A percentile compares a stretch with the other conserved stretches of the same genome.
phyloP scores from a whole-genome alignment of 2,888 invertebrate genomes.

The Lottia gigantea region DNA sequence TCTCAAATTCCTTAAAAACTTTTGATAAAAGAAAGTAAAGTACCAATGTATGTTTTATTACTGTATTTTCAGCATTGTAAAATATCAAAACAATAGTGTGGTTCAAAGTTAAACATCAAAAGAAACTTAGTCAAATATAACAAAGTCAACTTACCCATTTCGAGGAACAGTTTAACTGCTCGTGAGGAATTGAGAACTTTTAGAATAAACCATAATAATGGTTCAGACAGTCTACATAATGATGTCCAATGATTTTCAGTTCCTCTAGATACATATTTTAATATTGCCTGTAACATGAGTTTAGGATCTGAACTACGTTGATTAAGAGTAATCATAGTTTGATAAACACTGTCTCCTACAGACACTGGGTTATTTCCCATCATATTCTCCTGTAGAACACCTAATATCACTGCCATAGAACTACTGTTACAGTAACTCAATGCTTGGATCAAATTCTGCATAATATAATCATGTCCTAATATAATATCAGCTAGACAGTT shows the following conservation, averaged over 20 bases:
- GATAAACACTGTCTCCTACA: conserved; percentile 88
- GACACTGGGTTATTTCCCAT: conserved; percentile 74
- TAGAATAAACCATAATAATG: conserved; percentile 85
- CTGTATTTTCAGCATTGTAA: too few species aligned
- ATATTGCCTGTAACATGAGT: conserved; percentile 81
- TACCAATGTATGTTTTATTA: neutral
- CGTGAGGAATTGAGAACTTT: conserved; percentile 83
- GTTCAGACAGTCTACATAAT: conserved; percentile 80
- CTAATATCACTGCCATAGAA: conserved; percentile 77
- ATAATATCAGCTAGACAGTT: conserved; percentile 60
- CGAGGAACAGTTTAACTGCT: conserved; percentile 80
- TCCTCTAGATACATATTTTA: conserved; percentile 75
- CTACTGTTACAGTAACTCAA: conserved; percentile 81
- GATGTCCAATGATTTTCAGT: conserved; percentile 37
- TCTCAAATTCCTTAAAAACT: too few species aligned
- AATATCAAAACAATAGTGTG: too few species aligned
- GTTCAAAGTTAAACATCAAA: too few species aligned
- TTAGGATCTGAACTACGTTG: conserved; percentile 80
- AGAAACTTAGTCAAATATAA: neutral
- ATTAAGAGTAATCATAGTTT: conserved; percentile 82
- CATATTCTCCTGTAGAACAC: conserved; percentile 52
- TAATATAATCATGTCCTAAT: conserved; percentile 74
- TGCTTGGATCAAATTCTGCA: conserved; percentile 84
- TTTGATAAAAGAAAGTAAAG: neutral
- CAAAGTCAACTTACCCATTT: conserved; percentile 71